These are phyloP conservation scores for Cataglyphis cursor DNA, from an alignment of 2,888 invertebrate species.

Conservation along the genomic window DNA sequence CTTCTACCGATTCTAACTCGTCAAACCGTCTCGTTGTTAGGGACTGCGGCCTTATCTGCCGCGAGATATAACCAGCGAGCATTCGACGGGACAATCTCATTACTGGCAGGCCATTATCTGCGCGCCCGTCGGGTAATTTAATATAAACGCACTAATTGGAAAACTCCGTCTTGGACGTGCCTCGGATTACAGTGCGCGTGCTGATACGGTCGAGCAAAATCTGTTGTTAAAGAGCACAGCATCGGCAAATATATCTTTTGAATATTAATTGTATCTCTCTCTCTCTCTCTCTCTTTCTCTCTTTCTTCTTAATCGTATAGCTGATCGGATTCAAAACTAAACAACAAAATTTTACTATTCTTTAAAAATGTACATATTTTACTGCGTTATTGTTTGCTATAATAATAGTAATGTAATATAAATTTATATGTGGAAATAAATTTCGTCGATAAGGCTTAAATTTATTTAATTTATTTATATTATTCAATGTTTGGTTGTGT, in stretches of 20 bases:
- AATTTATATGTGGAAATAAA: not conserved
- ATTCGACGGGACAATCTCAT: conserved; percentile 78
- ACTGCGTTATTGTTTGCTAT: not conserved
- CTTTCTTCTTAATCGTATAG: not conserved
- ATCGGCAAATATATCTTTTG: conserved; percentile 20
- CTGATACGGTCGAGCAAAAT: conserved; percentile 32
- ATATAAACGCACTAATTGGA: conserved; percentile 82
- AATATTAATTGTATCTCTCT: conserved; percentile 15
- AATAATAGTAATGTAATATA: not conserved
- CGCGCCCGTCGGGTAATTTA: conserved; percentile 78
- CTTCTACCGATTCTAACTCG: conserved; percentile 54
- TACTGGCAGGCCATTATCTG: conserved; percentile 79
- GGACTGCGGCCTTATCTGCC: conserved; percentile 70
- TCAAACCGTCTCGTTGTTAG: conserved; percentile 71
- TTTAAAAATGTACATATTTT: not conserved
- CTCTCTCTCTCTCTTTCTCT: not conserved
- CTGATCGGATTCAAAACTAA: not conserved
- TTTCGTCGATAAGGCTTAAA: not conserved
- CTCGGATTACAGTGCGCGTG: conserved; percentile 60
- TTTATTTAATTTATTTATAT: not conserved
- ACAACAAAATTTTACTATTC: conserved; percentile 5
- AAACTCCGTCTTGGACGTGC: conserved; percentile 78
- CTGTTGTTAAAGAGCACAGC: conserved; percentile 23
- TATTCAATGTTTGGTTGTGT: not conserved
- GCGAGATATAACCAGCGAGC: conserved; percentile 71